phyloP scores from a whole-genome alignment of 2,888 invertebrate species.

The Kryphioiulus occultus region DNA sequence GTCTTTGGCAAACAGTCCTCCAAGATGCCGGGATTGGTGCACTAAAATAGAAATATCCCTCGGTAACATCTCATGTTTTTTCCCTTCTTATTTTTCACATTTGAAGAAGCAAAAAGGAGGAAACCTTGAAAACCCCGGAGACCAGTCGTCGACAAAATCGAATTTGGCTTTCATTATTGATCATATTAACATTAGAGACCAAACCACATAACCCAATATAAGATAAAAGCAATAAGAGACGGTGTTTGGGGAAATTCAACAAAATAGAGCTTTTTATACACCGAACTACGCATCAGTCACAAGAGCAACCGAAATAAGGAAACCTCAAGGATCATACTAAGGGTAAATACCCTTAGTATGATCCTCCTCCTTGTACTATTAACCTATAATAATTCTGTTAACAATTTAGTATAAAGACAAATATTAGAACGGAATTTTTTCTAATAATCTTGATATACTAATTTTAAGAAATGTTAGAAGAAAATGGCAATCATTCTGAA shows the following conservation, averaged over 20 bases:
- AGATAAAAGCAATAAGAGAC: slow-evolving; percentile 35
- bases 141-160: slow-evolving; percentile 45
- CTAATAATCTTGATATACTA: too few relatives aligned
- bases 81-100: background rate
- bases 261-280: background rate
- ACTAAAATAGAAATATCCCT: slow-evolving; percentile 30
- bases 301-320: background rate
- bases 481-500: too few relatives aligned
- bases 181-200: slow-evolving; percentile 35
- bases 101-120: background rate
- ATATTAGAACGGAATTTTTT: too few relatives aligned
- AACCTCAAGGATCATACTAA: too few relatives aligned
- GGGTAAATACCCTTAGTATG: too few relatives aligned
- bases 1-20: background rate
- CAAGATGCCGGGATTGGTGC: background rate
- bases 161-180: slow-evolving; percentile 43
- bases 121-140: slow-evolving; percentile 37
- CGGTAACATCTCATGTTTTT: slow-evolving; percentile 5
- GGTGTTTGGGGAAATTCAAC: slow-evolving; percentile 16
- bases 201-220: slow-evolving; percentile 26
- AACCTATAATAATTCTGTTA: too few relatives aligned
- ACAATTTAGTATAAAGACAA: too few relatives aligned
- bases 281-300: background rate
- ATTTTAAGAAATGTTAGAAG: too few relatives aligned
- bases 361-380: too few relatives aligned